Evolutionary conservation across 2,888 invertebrate genomes (phyloP).

Genomic region (Cheilosia grossa): DNA sequence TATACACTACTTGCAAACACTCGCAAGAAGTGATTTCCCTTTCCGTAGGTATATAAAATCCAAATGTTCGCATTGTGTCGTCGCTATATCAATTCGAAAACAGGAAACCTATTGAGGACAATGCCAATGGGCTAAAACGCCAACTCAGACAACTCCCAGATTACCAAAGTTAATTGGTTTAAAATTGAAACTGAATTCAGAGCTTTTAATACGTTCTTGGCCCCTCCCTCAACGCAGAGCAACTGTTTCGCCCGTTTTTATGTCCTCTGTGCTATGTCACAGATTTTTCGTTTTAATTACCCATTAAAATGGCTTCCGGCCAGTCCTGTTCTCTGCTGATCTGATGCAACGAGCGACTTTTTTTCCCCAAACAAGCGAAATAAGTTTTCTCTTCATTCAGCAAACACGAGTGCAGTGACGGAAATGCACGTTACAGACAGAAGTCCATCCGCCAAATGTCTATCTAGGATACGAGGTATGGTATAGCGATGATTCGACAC

Average conservation of each 20-base stretch:
- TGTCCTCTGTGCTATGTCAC: conserved; percentile 56
- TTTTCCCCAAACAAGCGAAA: conserved; percentile 56
- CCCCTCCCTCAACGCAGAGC: conserved; percentile 6
- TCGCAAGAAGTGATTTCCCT: conserved; percentile 2
- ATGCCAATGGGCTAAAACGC: conserved; percentile 39
- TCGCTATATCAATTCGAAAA: conserved; percentile 2
- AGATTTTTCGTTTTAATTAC: conserved; percentile 73
- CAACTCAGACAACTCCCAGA: conserved; percentile 67
- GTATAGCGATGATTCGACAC: conserved; percentile 34
- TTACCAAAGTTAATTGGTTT: conserved; percentile 76
- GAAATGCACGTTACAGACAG: conserved; percentile 61
- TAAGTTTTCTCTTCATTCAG: conserved; percentile 44
- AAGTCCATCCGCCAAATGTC: conserved; percentile 63
- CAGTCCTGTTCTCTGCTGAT: background rate
- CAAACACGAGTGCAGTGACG: conserved; percentile 39
- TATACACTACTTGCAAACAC: background rate
- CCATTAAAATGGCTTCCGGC: conserved; percentile 66
- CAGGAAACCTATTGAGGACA: conserved; percentile 44
- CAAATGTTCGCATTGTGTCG: background rate
- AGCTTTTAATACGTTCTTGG: conserved; percentile 57
- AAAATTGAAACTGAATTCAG: conserved; percentile 76
- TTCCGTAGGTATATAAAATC: conserved; percentile 1
- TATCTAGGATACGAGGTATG: conserved; percentile 23
- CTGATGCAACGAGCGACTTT: conserved; percentile 63
- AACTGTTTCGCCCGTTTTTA: conserved; percentile 40